Base-by-base conservation (phyloP, 1,140 invertebrate genomes). In the Lordiphosa mommai region DNA sequence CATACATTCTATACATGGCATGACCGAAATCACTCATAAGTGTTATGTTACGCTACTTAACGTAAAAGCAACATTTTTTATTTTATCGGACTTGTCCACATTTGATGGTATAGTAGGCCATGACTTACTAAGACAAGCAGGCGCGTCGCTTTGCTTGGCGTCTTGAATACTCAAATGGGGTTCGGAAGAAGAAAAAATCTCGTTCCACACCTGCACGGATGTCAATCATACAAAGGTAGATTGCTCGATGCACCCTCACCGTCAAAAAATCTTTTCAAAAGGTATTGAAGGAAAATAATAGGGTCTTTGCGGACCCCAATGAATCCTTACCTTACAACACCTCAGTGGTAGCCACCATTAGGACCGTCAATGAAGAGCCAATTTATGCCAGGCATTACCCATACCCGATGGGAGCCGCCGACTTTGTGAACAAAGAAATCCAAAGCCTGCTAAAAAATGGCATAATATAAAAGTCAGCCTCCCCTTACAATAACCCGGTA, bases 401-500 rank as follows among this genome's bases (percentile, higher is more conserved):
- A 17, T 17, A 17, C 3, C 17, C 17, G 17, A 3, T 30, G 29
- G 29, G 41, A 38, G 14, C 36, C 3, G 16, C 38, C 9, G 40
- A 43, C 43, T 43, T 55, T 10, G 13, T 50, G 1, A 50, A 50
- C 8, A 30, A 38, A 2, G 20, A 38, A 8, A 55, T 37, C 2
- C 12, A 34, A 46, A 5, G 7, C 12, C 14, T 53, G 3, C n/a
- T 49, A 20, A 13, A 3, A 1, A 50, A 38, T 14, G 20, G 20
- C 8, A 38, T 40, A 38, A 38, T 50, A 13, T 12, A 38, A 4
- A 38, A 29, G 3, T 38, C 48, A 1, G 23, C 16, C 1, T 46
- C 32, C 7, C 52, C 12, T 4, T 55, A 55, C 17, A 43, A 53
- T 10, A 43, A n/a, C n/a, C n/a, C n/a, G n/a, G n/a, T n/a, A n/a